These are phyloP conservation scores for Gulo gulo DNA, from an alignment of 2,113 vertebrate species.

Conservation along the genomic window DNA sequence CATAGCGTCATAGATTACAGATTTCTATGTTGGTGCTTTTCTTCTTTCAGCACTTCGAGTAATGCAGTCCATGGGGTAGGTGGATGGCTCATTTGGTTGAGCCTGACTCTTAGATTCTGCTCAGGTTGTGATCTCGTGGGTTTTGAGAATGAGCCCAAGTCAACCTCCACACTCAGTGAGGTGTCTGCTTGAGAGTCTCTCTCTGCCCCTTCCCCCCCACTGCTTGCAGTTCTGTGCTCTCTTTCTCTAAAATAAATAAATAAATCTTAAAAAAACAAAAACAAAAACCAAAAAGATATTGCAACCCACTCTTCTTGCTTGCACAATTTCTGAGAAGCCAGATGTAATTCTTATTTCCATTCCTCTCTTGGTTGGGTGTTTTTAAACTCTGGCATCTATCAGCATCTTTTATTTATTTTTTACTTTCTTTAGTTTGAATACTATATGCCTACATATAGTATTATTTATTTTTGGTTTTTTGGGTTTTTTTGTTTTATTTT, in stretches of 20 bases:
- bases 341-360: background rate
- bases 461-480: background rate
- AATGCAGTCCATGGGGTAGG: background rate
- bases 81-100: background rate
- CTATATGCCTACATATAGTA: background rate
- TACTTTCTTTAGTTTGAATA: background rate
- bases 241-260: background rate
- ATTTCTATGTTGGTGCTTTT: background rate
- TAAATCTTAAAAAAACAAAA: background rate
- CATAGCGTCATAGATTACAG: background rate
- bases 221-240: background rate
- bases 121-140: background rate
- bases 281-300: background rate
- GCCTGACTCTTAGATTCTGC: background rate
- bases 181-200: background rate
- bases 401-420: background rate
- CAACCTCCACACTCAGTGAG: background rate
- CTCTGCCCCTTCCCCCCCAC: background rate
- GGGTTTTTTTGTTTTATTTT: background rate
- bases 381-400: background rate
- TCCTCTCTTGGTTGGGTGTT: background rate
- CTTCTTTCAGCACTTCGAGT: background rate
- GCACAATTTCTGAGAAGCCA: no score
- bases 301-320: background rate
- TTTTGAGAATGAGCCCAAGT: background rate